Base-by-base conservation (phyloP, 2,797 vertebrate species). In the Sternarchorhynchus goeldii region DNA sequence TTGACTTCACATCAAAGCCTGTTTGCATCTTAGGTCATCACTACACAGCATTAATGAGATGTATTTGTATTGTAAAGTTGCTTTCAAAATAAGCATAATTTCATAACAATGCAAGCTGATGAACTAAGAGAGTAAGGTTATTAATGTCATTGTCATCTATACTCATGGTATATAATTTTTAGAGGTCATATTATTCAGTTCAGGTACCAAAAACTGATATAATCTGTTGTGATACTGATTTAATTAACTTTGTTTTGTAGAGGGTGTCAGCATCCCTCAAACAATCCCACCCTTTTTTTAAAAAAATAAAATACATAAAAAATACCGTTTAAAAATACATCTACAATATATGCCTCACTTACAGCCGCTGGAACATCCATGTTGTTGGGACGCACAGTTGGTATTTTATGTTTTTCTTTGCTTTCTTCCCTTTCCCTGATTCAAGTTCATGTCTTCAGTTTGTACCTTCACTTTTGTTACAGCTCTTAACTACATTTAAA, bases 201-300 rank as follows among this genome's bases (percentile, higher is more conserved):
- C 50, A 20, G 39, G 5, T 36, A 53, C 29, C 20, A 57, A 56
- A 56, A 8, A 16, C 3, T 6, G 41, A 59, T 12, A 12, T 1
- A 50, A 50, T 50, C 10, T 50, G 45, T 50, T 50, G 3, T 69
- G 0, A 4, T 69, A 75, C 3, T 75, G 34, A 64, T 21, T 62
- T 29, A 70, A 32, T 53, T 64, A n/a, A 73, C 18, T 25, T 32
- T 62, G 32, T 63, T 57, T 80, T 70, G 7, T 69, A 69, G 14
- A 53, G 8, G 32, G 32, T 55, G 20, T 25, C n/a, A 45, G 4
- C 21, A 62, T 17, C 41, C 29, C 3, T 17, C 50, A 2, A 31
- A 50, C 62, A 16, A 62, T 41, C 7, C n/a, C n/a, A 45, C 25
- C 39, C 3, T n/a, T 7, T 7, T 45, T 60, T 41, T 31, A 29